These are phyloP conservation scores for Drosophila acutilabella DNA, from an alignment of 2,888 invertebrate genomes.

Conservation along the genomic window DNA sequence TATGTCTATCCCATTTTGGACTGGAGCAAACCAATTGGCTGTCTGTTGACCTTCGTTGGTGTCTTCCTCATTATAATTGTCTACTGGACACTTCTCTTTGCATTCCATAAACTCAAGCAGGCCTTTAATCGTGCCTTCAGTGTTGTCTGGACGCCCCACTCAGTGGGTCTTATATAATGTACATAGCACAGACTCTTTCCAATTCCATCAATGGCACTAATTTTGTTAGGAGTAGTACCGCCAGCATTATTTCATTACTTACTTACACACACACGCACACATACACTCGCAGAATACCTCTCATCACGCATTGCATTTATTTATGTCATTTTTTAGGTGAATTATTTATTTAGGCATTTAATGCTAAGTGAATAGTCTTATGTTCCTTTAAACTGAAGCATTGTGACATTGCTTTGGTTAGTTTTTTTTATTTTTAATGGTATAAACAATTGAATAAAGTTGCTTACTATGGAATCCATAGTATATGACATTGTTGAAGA, in stretches of 20 bases:
- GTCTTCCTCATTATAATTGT: constrained; percentile 80
- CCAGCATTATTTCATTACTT: constrained; percentile 51
- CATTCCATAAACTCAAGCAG: constrained; percentile 77
- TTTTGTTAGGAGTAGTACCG: constrained; percentile 35
- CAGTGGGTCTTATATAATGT: constrained; percentile 71
- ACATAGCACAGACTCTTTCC: background rate
- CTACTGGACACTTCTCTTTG: constrained; percentile 78
- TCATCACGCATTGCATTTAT: constrained; percentile 56
- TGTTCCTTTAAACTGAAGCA: constrained; percentile 66
- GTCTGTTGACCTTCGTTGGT: constrained; percentile 80
- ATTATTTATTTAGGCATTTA: constrained; percentile 44
- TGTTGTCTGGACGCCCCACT: constrained; percentile 77
- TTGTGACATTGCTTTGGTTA: constrained; percentile 24
- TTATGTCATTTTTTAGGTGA: constrained; percentile 54
- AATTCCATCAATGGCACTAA: constrained; percentile 23
- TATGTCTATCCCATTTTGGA: constrained; percentile 91
- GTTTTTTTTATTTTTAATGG: constrained; percentile 31
- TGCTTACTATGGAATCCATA: constrained; percentile 43
- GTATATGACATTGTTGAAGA: constrained; percentile 32
- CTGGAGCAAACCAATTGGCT: constrained; percentile 89
- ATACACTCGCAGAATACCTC: constrained; percentile 17
- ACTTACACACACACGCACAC: constrained; percentile 11
- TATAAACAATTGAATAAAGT: constrained; percentile 48
- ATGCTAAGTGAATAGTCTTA: constrained; percentile 28
- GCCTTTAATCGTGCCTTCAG: constrained; percentile 76